A percentile compares a stretch with the other conserved stretches of the same genome.
Evolutionary conservation across 2,888 invertebrate species (phyloP).

Genomic region (Latheticus oryzae): DNA sequence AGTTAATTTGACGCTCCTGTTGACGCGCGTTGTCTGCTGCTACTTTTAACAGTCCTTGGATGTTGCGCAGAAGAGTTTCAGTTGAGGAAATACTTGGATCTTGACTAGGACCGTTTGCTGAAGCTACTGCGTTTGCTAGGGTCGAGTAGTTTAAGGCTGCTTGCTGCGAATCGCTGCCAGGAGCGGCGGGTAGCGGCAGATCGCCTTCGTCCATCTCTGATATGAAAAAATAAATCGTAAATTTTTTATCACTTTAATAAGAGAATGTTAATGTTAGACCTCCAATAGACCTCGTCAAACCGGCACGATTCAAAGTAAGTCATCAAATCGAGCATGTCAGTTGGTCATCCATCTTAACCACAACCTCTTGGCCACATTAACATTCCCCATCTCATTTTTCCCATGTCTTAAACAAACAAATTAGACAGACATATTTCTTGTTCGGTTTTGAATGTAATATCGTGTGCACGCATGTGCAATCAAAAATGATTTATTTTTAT

Average conservation of each 20-base stretch:
- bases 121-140: slow-evolving; percentile 74
- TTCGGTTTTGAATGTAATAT: slow-evolving; percentile 50
- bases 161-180: slow-evolving; percentile 70
- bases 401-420: slow-evolving; percentile 61
- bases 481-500: slow-evolving; percentile 56
- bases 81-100: slow-evolving; percentile 82
- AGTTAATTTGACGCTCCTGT: slow-evolving; percentile 94
- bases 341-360: slow-evolving; percentile 54
- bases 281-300: slow-evolving; percentile 30
- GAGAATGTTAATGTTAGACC: slow-evolving; percentile 12
- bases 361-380: slow-evolving; percentile 53
- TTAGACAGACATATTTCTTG: slow-evolving; percentile 60
- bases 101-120: slow-evolving; percentile 67
- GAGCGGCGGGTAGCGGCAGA: slow-evolving; percentile 71
- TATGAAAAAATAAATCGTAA: no score
- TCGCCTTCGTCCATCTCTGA: slow-evolving; percentile 84
- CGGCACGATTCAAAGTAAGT: slow-evolving; percentile 45
- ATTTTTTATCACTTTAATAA: no score
- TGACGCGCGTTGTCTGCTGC: slow-evolving; percentile 98
- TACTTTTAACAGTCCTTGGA: slow-evolving; percentile 94
- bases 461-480: slow-evolving; percentile 55
- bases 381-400: slow-evolving; percentile 57
- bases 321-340: slow-evolving; percentile 54
- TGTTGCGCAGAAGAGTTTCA: slow-evolving; percentile 93
- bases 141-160: slow-evolving; percentile 88